These are phyloP conservation scores for Spisula subtruncata DNA, from an alignment of 2,888 invertebrate species.

Conservation along the genomic window DNA sequence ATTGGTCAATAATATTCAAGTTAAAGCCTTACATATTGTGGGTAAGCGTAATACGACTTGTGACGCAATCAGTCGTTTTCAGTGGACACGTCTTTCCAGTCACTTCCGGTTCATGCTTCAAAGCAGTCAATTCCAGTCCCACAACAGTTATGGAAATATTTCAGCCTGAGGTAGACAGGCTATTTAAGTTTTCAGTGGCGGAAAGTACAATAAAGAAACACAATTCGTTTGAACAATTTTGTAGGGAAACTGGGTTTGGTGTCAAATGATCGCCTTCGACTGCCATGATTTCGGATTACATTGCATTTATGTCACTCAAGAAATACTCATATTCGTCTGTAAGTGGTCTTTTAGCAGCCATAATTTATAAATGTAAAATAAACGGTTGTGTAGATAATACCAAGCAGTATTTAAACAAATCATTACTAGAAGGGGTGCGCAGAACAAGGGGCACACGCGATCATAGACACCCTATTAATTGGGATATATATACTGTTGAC, in stretches of 20 bases:
- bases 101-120: no score
- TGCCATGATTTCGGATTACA: background rate
- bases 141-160: background rate
- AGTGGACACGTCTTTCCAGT: no score
- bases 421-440: constrained; percentile 33
- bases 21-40: no score
- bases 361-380: constrained; percentile 6
- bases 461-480: no score
- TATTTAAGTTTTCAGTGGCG: background rate
- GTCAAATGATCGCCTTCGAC: background rate
- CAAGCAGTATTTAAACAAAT: constrained; percentile 34
- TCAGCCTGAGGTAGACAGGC: constrained; percentile 24
- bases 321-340: background rate
- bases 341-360: constrained; percentile 8
- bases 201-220: constrained; percentile 9
- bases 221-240: background rate
- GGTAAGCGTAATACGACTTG: no score
- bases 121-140: no score
- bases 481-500: no score
- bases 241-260: background rate
- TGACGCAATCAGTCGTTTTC: no score
- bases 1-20: no score
- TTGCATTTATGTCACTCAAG: background rate
- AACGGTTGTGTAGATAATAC: background rate
- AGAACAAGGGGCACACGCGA: no score